Base-by-base conservation (phyloP, 2,797 vertebrate genomes). In the Phoxinus dragarum region DNA sequence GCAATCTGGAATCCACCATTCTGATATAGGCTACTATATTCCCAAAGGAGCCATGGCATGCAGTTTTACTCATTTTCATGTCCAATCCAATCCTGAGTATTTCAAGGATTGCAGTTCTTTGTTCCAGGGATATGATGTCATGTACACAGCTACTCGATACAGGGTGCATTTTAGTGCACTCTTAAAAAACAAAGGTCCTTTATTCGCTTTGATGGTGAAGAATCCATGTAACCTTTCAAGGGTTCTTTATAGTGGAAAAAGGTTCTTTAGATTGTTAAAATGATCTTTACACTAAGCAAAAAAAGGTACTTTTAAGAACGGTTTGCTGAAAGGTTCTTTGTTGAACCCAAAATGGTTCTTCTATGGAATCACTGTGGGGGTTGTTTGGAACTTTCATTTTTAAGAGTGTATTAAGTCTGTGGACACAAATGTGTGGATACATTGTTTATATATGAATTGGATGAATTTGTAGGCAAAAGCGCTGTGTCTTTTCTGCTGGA, bases 51-150 rank as follows among this genome's bases (percentile, higher is more conserved):
- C 47, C 14, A 38, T 27, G 4, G 6, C 12, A 23, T 74, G 19
- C 19, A n/a, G 27, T 19, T 74, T 74, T n/a, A 38, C 56, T 59
- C 3, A 2, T 64, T 61, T 64, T 80, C 27, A 7, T 17, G 27
- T 34, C 61, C 61, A n/a, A 0, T 34, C 61, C 61, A 36, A 0
- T 66, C 47, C 76, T 31, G 56, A 79, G 56, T 23, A 10, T 66
- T 66, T 66, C 31, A 34, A 66, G 64, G 14, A 66, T 52, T 14
- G 49, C 38, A 11, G 40, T 38, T 72, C 67, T 71, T 85, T 85
- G 75, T 80, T 80, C 7, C 27, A 84, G 19, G 38, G 38, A 31
- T 49, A 40, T 85, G 84, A 85, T 85, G 54, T 84, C 52, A 78
- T 78, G n/a, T 38, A 34, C 64, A 74, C 34, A 12, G 19, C 31